Base-by-base conservation (phyloP, 2,113 vertebrate species). In the Micronisus gabar region DNA sequence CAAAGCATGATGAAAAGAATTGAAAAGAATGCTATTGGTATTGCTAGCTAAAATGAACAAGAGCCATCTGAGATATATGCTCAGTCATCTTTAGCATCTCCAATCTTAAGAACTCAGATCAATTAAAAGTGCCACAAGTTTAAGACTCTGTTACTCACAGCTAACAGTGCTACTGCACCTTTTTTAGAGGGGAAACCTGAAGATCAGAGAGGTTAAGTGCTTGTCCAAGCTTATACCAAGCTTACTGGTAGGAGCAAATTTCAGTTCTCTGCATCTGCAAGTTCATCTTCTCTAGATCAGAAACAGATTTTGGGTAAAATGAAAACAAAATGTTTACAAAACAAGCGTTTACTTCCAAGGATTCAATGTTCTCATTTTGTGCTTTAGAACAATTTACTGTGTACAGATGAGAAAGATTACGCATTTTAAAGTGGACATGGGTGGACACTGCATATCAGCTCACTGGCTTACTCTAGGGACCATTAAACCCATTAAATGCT, bases 1-100 rank as follows among this genome's bases (percentile, higher is more conserved):
- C 32, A 90, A 93, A 78, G 45, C 48, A n/a, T 29, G 50, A 81
- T 92, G 72, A 94, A 96, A 96, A 84, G 86, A 95, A 58, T 41
- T 73, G 55, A 81, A 76, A 94, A 78, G 29, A 78, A 81, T 34
- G 41, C 18, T 76, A 26, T 58, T 88, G 43, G 38, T 82, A 88
- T 88, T 15, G 13, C 84, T 76, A 92, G 53, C 43, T 90, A 66
- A 93, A 92, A 90, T 3, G 11, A 94, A 38, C 16, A 93, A 82
- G 52, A 94, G 20, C 25, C 32, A 76, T 65, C 65, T 66, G 38
- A 83, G 43, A 34, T 82, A 74, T 67, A 47, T 81, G 34, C 30
- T 85, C n/a, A 20, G 66, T 84, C 86, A 89, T 84, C 61, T 91
- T 95, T 59, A 87, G 6, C 52, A 87, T 78, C n/a, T 93, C 13